Conservation (phyloP, 2,888 invertebrate species). For the Andrena bicolor region DNA sequence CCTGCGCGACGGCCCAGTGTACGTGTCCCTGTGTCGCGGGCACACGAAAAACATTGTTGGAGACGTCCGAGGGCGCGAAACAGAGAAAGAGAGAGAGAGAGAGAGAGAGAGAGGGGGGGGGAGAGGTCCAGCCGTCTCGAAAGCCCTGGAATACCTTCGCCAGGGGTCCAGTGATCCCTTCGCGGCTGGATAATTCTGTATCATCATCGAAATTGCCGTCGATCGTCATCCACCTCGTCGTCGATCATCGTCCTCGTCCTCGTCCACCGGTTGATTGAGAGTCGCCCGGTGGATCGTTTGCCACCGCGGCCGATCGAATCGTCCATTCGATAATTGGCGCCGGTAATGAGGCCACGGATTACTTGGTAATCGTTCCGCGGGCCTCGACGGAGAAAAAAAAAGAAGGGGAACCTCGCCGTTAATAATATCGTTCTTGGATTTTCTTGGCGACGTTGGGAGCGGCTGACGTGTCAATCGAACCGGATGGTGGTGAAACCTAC, state of each 20-base stretch:
- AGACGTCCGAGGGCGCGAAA: conserved; percentile 41
- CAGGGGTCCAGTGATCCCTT: conserved; percentile 41
- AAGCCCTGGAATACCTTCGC: conserved; percentile 23
- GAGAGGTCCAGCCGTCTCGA: conserved; percentile 22
- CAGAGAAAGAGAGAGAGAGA: conserved; percentile 22
- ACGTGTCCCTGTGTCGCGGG: conserved; percentile 9
- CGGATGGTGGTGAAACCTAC: not conserved
- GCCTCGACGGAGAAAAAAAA: conserved; percentile 26
- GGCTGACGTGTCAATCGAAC: conserved; percentile 23
- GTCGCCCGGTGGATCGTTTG: conserved; percentile 74
- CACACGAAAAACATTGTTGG: conserved; percentile 60
- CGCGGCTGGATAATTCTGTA: conserved; percentile 76
- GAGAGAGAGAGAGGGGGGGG: not conserved
- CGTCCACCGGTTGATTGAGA: conserved; percentile 61
- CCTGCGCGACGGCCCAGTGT: not conserved
- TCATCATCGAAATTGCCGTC: conserved; percentile 79
- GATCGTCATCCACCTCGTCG: conserved; percentile 69
- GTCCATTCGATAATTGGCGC: conserved; percentile 79
- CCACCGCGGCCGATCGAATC: conserved; percentile 72
- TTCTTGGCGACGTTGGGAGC: not conserved
- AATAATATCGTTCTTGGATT: conserved; percentile 42
- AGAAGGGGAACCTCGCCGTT: not conserved
- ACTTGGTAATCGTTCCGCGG: conserved; percentile 48
- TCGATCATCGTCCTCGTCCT: conserved; percentile 62
- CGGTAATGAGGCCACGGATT: conserved; percentile 74